These are phyloP conservation scores for Azorinus chamasolen DNA, from an alignment of 2,888 invertebrate species.

Conservation along the genomic window DNA sequence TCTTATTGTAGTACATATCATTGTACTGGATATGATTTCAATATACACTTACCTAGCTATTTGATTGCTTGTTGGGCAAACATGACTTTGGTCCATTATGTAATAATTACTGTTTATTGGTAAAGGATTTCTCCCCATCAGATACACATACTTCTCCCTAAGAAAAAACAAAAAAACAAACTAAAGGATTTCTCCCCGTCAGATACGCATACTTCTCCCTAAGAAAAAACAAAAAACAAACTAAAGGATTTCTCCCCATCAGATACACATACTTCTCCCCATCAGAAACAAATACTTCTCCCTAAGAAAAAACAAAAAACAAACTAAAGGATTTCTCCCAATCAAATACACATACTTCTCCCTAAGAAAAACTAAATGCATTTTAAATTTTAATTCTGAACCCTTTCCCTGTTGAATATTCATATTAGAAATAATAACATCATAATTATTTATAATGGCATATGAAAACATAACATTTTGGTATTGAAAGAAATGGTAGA, in stretches of 20 bases:
- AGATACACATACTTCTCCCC: slow-evolving; percentile 88
- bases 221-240: slow-evolving; percentile 41
- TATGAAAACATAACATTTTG: no score
- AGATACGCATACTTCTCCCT: slow-evolving; percentile 88
- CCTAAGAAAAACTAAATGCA: slow-evolving; percentile 83
- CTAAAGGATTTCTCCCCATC: slow-evolving; percentile 86
- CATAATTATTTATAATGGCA: no score
- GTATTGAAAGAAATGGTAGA: no score
- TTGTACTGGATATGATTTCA: no score
- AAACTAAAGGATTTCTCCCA: slow-evolving; percentile 85
- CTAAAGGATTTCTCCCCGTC: slow-evolving; percentile 86
- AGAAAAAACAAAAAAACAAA: slow-evolving; percentile 38
- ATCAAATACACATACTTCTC: slow-evolving; percentile 88
- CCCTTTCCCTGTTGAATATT: slow-evolving; percentile 87
- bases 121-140: slow-evolving; percentile 86
- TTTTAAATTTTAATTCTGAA: slow-evolving; percentile 79
- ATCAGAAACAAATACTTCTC: slow-evolving; percentile 21
- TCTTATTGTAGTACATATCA: no score
- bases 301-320: slow-evolving; percentile 41
- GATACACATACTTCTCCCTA: slow-evolving; percentile 88
- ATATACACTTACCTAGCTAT: slow-evolving; percentile 81
- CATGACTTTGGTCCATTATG: slow-evolving; percentile 87
- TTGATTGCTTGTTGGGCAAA: slow-evolving; percentile 85
- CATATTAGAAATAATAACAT: no score
- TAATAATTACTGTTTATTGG: slow-evolving; percentile 88